phyloP scores from a whole-genome alignment of 2,113 vertebrate species.

The Ptilorrhoa leucosticta region DNA sequence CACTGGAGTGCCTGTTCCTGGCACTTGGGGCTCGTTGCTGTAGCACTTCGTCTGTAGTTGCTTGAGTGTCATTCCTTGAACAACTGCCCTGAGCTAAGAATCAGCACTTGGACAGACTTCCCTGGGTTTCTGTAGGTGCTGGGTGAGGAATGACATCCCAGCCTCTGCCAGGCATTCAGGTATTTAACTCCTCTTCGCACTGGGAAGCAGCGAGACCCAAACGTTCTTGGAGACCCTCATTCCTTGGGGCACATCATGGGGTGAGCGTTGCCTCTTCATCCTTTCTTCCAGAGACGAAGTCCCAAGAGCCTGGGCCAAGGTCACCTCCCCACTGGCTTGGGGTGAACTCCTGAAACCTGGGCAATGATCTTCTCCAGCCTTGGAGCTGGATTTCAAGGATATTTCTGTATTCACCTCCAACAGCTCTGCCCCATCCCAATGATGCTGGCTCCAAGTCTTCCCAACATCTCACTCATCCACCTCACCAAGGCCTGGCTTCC shows the following conservation, averaged over 20 bases:
- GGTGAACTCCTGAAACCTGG: not conserved
- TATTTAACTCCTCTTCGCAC: not conserved
- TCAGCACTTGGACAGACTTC: not conserved
- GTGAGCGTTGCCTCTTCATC: not conserved
- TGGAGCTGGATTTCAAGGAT: not conserved
- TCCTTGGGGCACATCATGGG: not conserved
- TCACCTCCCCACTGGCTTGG: not conserved
- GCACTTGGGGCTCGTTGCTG: not conserved
- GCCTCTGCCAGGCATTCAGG: not conserved
- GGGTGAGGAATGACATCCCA: not conserved
- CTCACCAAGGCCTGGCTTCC: not conserved
- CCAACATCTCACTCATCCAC: not conserved
- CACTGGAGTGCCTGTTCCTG: not conserved
- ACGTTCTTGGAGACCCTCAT: not conserved
- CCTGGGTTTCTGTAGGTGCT: not conserved
- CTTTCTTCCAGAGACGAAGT: not conserved
- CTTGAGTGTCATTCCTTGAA: conserved; percentile 12
- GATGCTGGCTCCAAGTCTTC: not conserved
- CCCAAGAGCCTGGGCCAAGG: not conserved
- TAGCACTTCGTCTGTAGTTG: not conserved
- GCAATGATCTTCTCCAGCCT: not conserved
- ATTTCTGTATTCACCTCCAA: not conserved
- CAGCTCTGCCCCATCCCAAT: not conserved
- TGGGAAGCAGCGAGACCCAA: rapidly evolving
- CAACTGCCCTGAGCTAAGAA: not conserved